phyloP scores from a whole-genome alignment of 2,797 vertebrate genomes.

The Urosaurus nigricauda region DNA sequence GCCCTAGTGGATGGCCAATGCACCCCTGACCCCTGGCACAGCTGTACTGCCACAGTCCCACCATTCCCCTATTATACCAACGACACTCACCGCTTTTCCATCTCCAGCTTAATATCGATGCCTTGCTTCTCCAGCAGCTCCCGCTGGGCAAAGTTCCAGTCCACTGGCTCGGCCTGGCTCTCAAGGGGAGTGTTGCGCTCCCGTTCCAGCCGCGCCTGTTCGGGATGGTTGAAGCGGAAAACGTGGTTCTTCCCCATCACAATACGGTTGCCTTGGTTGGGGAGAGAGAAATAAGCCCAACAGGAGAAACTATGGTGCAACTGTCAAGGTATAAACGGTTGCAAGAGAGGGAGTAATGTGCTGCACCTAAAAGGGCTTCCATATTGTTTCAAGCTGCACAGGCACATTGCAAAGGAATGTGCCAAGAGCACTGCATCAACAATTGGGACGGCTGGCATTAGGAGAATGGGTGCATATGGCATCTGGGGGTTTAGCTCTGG shows the following conservation, averaged over 20 bases:
- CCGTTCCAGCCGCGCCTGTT: slow-evolving; percentile 88
- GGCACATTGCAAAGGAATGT: not conserved
- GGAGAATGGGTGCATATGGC: too few species aligned
- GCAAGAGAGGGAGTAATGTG: rapidly evolving
- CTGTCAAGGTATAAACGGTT: not conserved
- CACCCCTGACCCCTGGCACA: too few species aligned
- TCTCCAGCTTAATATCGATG: slow-evolving; percentile 92
- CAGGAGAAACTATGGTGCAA: not conserved
- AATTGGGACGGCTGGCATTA: not conserved
- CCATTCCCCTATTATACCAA: too few species aligned
- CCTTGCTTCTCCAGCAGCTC: slow-evolving; percentile 91
- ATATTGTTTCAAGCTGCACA: not conserved
- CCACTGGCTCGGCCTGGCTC: slow-evolving; percentile 84
- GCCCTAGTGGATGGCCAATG: too few species aligned
- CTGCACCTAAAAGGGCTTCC: not conserved
- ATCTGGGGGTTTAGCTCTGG: not conserved
- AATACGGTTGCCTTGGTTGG: slow-evolving; percentile 84
- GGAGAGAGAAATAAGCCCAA: not conserved
- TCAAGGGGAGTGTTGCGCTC: slow-evolving; percentile 83
- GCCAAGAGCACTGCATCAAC: too few species aligned
- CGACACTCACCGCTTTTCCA: slow-evolving; percentile 86
- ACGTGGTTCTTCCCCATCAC: slow-evolving; percentile 95
- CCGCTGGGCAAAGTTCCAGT: slow-evolving; percentile 92
- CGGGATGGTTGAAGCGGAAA: slow-evolving; percentile 92
- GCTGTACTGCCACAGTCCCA: too few species aligned